Conservation (phyloP, 2,797 vertebrate genomes). For the Agapornis canus region DNA sequence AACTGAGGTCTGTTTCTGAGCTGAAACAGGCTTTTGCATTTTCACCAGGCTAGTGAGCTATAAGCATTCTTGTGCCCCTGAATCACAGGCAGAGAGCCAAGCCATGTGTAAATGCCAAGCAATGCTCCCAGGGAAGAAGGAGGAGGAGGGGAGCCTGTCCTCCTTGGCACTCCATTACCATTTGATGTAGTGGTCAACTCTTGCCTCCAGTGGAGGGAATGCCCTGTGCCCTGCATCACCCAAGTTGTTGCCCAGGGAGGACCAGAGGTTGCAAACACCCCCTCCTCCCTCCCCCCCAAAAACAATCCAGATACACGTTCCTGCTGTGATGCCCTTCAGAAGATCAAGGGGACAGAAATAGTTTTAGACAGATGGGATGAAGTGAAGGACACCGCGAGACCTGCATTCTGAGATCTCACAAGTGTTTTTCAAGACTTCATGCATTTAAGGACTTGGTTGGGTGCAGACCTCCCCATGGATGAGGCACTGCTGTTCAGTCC, state of each 20-base stretch:
- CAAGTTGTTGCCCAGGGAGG: not conserved
- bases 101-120: rapidly evolving
- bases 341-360: not conserved
- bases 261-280: not conserved
- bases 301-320: rapidly evolving
- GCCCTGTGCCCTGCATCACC: not conserved
- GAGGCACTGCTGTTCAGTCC: not conserved
- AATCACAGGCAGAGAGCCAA: not conserved
- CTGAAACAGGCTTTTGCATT: not conserved
- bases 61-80: rapidly evolving
- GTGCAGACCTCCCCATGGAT: rapidly evolving
- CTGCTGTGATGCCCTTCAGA: rapidly evolving
- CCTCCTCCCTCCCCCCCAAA: too few relatives aligned
- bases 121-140: not conserved
- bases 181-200: not conserved
- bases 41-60: not conserved
- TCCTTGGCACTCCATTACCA: not conserved
- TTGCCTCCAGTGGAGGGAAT: not conserved
- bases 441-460: not conserved
- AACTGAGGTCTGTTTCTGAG: not conserved
- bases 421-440: not conserved
- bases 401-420: not conserved
- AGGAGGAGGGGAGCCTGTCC: rapidly evolving
- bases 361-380: not conserved
- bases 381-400: not conserved